Percentiles rank a stretch among this genome's conserved stretches.
phyloP scores from a whole-genome alignment of 2,797 vertebrate genomes.

The Oryzias dopingdopingensis region DNA sequence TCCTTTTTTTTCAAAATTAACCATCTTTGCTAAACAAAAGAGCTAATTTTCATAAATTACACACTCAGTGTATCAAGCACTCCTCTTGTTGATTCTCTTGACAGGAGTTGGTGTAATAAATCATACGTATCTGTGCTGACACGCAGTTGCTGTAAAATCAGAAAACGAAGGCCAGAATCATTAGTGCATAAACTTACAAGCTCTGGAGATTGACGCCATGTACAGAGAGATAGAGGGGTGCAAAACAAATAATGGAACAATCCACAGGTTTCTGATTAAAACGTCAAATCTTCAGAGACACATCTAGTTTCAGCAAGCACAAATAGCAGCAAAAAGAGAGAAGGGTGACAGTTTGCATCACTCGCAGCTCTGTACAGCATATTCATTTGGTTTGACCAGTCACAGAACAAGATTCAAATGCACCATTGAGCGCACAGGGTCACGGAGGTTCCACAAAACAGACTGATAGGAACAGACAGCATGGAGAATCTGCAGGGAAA shows the following conservation, averaged over 20 bases:
- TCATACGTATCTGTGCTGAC: slow-evolving; percentile 34
- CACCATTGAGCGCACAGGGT: slow-evolving; percentile 78
- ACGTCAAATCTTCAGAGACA: slow-evolving; percentile 33
- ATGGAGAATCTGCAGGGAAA: slow-evolving; percentile 46
- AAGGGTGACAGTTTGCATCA: slow-evolving; percentile 59
- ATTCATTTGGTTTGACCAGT: slow-evolving; percentile 73
- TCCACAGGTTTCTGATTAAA: slow-evolving; percentile 15
- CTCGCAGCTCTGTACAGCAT: slow-evolving; percentile 70
- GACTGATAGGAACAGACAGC: slow-evolving; percentile 59
- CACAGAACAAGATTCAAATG: slow-evolving; percentile 77
- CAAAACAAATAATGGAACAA: slow-evolving; percentile 21
- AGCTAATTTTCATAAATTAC: slow-evolving; percentile 58
- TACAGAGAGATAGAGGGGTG: slow-evolving; percentile 21
- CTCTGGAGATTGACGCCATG: slow-evolving; percentile 27
- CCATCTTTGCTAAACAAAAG: slow-evolving; percentile 46
- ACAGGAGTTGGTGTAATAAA: slow-evolving; percentile 28
- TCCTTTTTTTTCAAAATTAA: slow-evolving; percentile 31
- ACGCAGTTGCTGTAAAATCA: slow-evolving; percentile 51
- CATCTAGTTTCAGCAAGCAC: slow-evolving; percentile 67
- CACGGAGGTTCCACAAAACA: slow-evolving; percentile 70
- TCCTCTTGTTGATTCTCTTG: slow-evolving; percentile 35
- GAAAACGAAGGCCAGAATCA: slow-evolving; percentile 45
- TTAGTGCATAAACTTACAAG: slow-evolving; percentile 38
- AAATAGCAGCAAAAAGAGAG: slow-evolving; percentile 62
- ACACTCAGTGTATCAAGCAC: slow-evolving; percentile 45